Evolutionary conservation across 1,140 invertebrate genomes (phyloP), one percentile per base, ranked within the genome.

Genomic region (Zaprionus davidi): DNA sequence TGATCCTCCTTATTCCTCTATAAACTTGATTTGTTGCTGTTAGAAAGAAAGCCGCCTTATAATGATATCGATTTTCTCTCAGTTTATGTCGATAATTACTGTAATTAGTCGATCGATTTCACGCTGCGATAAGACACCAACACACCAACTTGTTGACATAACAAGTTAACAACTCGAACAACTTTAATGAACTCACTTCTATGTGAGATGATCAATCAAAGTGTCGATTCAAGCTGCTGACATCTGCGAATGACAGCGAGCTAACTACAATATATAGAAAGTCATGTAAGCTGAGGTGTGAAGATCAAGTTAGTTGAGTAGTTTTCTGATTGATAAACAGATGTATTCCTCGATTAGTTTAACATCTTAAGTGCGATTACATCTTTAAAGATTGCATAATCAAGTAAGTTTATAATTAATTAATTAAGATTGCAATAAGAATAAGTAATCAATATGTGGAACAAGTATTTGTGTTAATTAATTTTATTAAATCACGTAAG

Each of bases 91-190:
- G 24, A 56, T 56, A 28, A 56, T 56, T 24, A 31, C 22, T 60
- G 31, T 46, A 44, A 13, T 12, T 24, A 20, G 31, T 24, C 9
- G 26, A 22, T 41, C 34, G 51, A 28, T 56, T 66, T 41, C 34
- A 44, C 53, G 55, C 36, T 22, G 36, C 34, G 34, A 66, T 53
- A 44, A 44, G 15, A 34, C 56, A 56, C 56, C 13, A 44, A 12
- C 31, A 34, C 56, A 56, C 57, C 20, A 44, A n/a, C 31, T 56
- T 66, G 64, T 36, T 65, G 63, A 65, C 63, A 65, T 55, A 55
- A 55, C 63, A 55, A 56, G 9, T 44, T 36, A 57, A 56, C 49
- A 65, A 26, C 63, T 65, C 22, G 41, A 17, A 55, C 51, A 41
- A 57, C 64, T 66, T 41, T 66, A 66, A 66, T 66, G 26, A 56